phyloP scores from a whole-genome alignment of 2,113 vertebrate species.

The Muntiacus reevesi region DNA sequence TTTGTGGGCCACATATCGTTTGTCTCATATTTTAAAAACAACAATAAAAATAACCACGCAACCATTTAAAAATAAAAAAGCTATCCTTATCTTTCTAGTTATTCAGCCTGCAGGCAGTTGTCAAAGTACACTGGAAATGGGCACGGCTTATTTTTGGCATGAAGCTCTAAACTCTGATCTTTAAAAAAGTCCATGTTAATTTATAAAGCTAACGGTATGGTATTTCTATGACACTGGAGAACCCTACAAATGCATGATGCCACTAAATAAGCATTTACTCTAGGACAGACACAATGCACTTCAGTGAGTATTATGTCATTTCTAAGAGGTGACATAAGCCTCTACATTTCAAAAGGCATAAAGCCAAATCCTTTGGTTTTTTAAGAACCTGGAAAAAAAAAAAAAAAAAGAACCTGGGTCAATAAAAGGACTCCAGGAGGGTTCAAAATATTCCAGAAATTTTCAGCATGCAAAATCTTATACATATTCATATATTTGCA shows the following conservation, averaged over 20 bases:
- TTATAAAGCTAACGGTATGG: neutral
- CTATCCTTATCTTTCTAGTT: neutral
- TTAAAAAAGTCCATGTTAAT: neutral
- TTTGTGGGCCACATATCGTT: neutral
- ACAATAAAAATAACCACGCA: neutral
- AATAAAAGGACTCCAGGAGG: neutral
- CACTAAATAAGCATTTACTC: neutral
- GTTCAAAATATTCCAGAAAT: neutral
- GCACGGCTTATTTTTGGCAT: neutral
- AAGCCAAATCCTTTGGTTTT: neutral
- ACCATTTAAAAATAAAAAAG: conserved; percentile 44
- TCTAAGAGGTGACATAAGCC: neutral
- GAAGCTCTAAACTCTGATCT: neutral
- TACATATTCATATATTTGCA: neutral
- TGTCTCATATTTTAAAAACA: neutral
- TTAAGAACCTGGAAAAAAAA: neutral
- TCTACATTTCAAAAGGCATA: neutral
- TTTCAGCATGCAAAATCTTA: neutral
- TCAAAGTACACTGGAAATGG: neutral
- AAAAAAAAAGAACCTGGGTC: neutral
- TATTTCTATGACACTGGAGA: neutral
- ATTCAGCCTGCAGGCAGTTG: neutral
- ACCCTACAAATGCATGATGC: neutral
- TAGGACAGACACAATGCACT: neutral
- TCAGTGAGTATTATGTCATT: neutral